Evolutionary conservation across 2,797 vertebrate species (phyloP).

Genomic region (Esox masquinongy): DNA sequence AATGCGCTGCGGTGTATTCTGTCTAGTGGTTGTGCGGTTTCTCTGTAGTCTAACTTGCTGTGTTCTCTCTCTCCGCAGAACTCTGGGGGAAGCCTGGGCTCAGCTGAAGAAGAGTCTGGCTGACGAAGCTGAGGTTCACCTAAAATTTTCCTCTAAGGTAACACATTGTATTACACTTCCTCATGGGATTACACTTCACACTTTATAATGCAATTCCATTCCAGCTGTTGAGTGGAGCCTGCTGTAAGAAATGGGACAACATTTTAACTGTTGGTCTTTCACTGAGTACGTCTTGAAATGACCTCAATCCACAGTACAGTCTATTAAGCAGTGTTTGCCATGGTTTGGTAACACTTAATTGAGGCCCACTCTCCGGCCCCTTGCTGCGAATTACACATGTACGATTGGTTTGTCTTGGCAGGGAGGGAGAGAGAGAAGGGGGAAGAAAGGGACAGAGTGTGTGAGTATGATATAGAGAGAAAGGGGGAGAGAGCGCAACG

Average conservation of each 20-base stretch:
- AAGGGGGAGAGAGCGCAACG: neutral
- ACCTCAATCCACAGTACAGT: neutral
- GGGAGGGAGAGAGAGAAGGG: neutral
- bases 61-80: slow-evolving; percentile 72
- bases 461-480: neutral
- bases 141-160: slow-evolving; percentile 99
- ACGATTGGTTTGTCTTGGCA: slow-evolving; percentile 14
- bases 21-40: neutral
- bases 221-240: neutral
- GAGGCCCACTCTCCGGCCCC: neutral
- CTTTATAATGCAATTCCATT: neutral
- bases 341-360: neutral
- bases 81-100: slow-evolving; percentile 91
- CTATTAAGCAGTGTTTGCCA: neutral
- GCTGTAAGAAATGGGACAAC: too few species aligned
- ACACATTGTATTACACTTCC: slow-evolving; percentile 11
- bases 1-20: neutral
- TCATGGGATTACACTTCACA: neutral
- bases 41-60: neutral
- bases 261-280: neutral
- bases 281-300: neutral
- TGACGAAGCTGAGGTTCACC: slow-evolving; percentile 95
- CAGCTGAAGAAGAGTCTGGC: slow-evolving; percentile 95
- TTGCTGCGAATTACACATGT: neutral
- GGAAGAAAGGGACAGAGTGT: neutral